Percentiles rank a stretch among this genome's conserved stretches.
These are phyloP conservation scores for Eupristina koningsbergeri DNA, from an alignment of 1,140 invertebrate genomes.

Conservation along the genomic window DNA sequence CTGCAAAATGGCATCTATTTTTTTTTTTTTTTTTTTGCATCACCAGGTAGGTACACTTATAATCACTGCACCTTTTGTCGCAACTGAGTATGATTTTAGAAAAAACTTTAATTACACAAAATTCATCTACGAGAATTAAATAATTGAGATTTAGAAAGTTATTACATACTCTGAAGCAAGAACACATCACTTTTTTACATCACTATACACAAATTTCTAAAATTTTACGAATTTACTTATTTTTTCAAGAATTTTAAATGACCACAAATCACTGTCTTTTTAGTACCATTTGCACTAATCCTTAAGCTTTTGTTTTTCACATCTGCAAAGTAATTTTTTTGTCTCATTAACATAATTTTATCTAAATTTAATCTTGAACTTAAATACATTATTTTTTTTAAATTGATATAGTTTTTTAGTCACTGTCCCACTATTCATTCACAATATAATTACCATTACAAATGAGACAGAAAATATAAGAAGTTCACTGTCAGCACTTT, in stretches of 20 bases:
- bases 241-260: constrained; percentile 54
- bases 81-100: constrained; percentile 58
- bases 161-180: constrained; percentile 64
- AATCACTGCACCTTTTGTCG: constrained; percentile 68
- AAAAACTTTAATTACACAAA: constrained; percentile 41
- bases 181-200: constrained; percentile 71
- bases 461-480: constrained; percentile 14
- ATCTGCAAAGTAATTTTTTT: constrained; percentile 38
- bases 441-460: constrained; percentile 20
- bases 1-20: constrained; percentile 71
- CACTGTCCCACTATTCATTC: constrained; percentile 36
- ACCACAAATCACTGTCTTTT: constrained; percentile 66
- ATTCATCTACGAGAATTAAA: constrained; percentile 50
- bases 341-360: neutral
- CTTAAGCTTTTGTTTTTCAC: constrained; percentile 41
- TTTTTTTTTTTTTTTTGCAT: constrained; percentile 69
- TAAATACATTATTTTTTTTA: constrained; percentile 46
- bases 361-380: constrained; percentile 2
- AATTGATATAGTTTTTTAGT: constrained; percentile 21
- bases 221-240: constrained; percentile 51
- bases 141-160: constrained; percentile 46
- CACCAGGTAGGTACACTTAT: constrained; percentile 67
- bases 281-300: constrained; percentile 52
- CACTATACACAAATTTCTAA: constrained; percentile 69
- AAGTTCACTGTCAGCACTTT: constrained; percentile 16